These are phyloP conservation scores for Oscheius sp. DNA, from an alignment of 2,888 invertebrate genomes.

Conservation along the genomic window DNA sequence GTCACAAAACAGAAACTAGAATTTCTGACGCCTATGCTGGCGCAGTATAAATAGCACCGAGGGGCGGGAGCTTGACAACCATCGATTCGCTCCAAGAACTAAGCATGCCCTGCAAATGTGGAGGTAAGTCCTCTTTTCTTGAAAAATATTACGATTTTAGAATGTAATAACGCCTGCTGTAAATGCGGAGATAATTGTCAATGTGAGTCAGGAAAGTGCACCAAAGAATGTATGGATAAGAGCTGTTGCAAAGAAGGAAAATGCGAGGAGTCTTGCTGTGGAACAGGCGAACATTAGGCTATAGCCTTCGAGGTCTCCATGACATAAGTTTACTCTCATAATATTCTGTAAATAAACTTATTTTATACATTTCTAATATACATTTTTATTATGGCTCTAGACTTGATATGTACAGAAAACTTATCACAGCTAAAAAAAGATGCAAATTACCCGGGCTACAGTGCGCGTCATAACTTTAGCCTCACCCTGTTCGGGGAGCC, in stretches of 20 bases:
- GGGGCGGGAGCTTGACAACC: neutral
- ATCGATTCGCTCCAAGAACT: neutral
- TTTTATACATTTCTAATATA: no score
- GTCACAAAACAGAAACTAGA: conserved; percentile 17
- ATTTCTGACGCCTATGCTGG: neutral
- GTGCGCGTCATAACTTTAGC: no score
- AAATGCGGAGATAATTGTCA: conserved; percentile 25
- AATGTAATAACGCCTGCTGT: conserved; percentile 19
- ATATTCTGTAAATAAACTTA: no score
- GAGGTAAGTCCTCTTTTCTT: conserved; percentile 12
- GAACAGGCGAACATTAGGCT: neutral
- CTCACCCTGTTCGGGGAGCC: no score
- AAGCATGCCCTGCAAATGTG: conserved; percentile 25
- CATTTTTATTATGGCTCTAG: no score
- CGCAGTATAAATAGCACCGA: conserved; percentile 3
- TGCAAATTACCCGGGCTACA: no score
- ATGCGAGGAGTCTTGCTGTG: conserved; percentile 11
- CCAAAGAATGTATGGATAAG: conserved; percentile 6
- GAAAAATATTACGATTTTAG: no score
- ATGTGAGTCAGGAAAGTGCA: conserved; percentile 19
- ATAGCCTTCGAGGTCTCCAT: no score
- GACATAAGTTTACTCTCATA: no score
- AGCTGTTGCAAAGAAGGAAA: conserved; percentile 22
- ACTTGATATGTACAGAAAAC: no score
- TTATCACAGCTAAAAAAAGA: no score